Conservation (phyloP, 2,888 invertebrate species). For the Nymphalis polychloros region DNA sequence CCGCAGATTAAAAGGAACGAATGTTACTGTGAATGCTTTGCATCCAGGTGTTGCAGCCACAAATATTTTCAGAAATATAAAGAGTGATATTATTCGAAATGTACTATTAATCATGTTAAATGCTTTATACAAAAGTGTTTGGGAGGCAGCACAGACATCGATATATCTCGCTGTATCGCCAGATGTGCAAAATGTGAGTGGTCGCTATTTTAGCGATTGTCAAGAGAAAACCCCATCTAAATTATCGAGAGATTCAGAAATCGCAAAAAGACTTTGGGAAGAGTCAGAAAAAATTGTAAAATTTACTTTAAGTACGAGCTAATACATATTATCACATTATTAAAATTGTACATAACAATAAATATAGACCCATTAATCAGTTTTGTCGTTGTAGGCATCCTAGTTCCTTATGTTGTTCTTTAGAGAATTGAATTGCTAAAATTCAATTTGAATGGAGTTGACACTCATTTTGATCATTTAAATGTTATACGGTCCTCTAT, state of each 20-base stretch:
- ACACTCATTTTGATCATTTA: too few species aligned
- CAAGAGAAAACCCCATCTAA: slow-evolving; percentile 74
- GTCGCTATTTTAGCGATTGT: slow-evolving; percentile 85
- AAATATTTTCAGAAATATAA: slow-evolving; percentile 84
- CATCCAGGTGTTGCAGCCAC: slow-evolving; percentile 88
- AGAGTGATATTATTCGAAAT: slow-evolving; percentile 58
- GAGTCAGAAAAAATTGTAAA: slow-evolving; percentile 83
- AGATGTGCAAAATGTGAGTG: slow-evolving; percentile 81
- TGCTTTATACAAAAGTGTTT: slow-evolving; percentile 80
- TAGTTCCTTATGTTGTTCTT: too few species aligned
- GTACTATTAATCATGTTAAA: slow-evolving; percentile 53
- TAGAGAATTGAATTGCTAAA: too few species aligned
- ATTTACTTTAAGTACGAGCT: slow-evolving; percentile 43
- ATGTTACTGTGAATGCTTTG: slow-evolving; percentile 85
- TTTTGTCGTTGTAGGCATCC: too few species aligned
- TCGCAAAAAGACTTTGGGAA: slow-evolving; percentile 83
- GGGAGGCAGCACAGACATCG: slow-evolving; percentile 85
- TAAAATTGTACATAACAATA: too few species aligned
- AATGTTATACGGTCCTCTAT: too few species aligned
- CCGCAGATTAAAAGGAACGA: slow-evolving; percentile 78
- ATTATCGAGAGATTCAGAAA: slow-evolving; percentile 74
- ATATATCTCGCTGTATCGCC: slow-evolving; percentile 81
- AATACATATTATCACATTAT: not conserved
- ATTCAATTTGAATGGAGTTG: too few species aligned
- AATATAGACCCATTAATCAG: too few species aligned